These are phyloP conservation scores for Philypnodon macrostomus DNA, from an alignment of 2,797 vertebrate genomes.

Conservation along the genomic window DNA sequence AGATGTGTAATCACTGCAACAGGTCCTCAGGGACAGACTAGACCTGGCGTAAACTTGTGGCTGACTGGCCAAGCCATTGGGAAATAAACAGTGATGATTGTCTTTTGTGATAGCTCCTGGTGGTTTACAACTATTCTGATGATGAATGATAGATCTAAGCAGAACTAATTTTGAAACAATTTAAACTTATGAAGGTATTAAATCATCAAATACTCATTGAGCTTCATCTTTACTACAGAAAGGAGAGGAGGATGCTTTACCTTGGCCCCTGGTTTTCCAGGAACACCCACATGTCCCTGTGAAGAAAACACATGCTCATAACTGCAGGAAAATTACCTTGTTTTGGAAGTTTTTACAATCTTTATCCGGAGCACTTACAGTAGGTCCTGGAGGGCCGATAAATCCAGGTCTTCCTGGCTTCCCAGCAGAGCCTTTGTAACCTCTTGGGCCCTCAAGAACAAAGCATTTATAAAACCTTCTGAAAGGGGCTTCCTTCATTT, in stretches of 20 bases:
- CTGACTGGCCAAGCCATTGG: constrained; percentile 15
- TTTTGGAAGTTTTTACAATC: constrained; percentile 47
- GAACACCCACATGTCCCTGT: constrained; percentile 76
- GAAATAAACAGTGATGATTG: constrained; percentile 17
- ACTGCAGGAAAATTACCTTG: constrained; percentile 50
- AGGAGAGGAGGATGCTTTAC: constrained; percentile 57
- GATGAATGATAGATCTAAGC: constrained; percentile 2
- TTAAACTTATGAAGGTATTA: constrained; percentile 11
- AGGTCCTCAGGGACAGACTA: constrained; percentile 26
- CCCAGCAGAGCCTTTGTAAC: constrained; percentile 78
- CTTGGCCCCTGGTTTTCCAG: constrained; percentile 72
- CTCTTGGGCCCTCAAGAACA: constrained; percentile 69
- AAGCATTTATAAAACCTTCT: constrained; percentile 65
- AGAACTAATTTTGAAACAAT: constrained; percentile 7
- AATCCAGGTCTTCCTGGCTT: constrained; percentile 83
- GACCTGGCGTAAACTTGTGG: constrained; percentile 26
- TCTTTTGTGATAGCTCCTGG: constrained; percentile 21
- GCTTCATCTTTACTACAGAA: constrained; percentile 9
- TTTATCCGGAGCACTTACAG: constrained; percentile 66
- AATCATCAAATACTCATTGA: constrained; percentile 26
- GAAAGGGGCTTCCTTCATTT: constrained; percentile 52
- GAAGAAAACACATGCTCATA: constrained; percentile 58
- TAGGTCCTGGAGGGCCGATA: constrained; percentile 74
- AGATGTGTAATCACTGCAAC: constrained; percentile 32
- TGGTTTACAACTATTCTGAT: constrained; percentile 18